Evolutionary conservation across 1,140 invertebrate genomes (phyloP).

Genomic region (Brachionus paranguensis): DNA sequence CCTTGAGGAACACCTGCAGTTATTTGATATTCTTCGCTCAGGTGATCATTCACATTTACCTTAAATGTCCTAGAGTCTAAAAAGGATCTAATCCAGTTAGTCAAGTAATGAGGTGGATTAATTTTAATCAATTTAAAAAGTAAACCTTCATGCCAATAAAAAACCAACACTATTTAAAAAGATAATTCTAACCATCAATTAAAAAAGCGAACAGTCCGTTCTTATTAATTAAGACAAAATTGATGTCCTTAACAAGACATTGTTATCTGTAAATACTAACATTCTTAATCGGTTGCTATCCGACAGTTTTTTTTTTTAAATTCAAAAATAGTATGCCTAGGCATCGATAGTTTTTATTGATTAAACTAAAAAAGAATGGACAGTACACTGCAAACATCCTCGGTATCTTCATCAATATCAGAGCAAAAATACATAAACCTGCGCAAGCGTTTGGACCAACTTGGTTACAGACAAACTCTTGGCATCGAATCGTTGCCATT

Average conservation of each 20-base stretch:
- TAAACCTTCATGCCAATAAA: no score
- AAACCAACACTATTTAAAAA: no score
- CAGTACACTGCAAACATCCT: slow-evolving; percentile 13
- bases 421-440: slow-evolving; percentile 50
- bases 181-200: no score
- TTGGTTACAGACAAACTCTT: slow-evolving; percentile 70
- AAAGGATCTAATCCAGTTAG: no score
- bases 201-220: no score
- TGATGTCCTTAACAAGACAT: neutral
- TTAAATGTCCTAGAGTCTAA: no score
- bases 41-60: no score
- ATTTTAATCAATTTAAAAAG: no score
- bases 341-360: neutral
- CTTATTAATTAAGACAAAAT: neutral
- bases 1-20: no score
- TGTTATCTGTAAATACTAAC: neutral
- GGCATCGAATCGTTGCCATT: slow-evolving; percentile 66
- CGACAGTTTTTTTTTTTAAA: neutral
- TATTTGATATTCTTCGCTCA: no score
- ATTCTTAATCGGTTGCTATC: slow-evolving; percentile 13
- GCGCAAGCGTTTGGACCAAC: slow-evolving; percentile 62
- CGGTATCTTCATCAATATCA: neutral
- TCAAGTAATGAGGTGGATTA: no score
- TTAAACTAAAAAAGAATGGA: slow-evolving; percentile 19
- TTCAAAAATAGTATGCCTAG: neutral